phyloP scores from a whole-genome alignment of 35 echinoderm and acorn worm genomes.

The Apostichopus japonicus region DNA sequence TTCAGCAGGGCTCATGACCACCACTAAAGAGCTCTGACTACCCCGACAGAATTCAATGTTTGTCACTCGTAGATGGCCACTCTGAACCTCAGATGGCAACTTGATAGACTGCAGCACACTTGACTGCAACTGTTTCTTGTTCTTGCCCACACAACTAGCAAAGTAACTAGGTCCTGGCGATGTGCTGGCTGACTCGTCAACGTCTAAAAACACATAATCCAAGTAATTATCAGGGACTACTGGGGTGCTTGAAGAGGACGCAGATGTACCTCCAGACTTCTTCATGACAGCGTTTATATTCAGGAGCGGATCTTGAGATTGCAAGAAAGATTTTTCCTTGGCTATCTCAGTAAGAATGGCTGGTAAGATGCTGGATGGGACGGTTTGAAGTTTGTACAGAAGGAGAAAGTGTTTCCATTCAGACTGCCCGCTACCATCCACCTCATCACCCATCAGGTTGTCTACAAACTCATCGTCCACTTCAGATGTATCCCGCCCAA shows the following conservation, averaged over 20 bases:
- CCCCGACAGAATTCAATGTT: slow-evolving; percentile 27
- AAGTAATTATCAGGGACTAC: slow-evolving; percentile 49
- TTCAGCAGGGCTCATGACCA: not conserved
- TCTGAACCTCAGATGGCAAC: slow-evolving; percentile 21
- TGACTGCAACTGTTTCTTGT: slow-evolving; percentile 45
- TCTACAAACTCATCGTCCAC: slow-evolving; percentile 48
- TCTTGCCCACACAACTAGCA: slow-evolving; percentile 50
- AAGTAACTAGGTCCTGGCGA: slow-evolving; percentile 51
- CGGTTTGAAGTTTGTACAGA: slow-evolving; percentile 34
- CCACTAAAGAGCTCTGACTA: not conserved
- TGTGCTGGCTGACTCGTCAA: slow-evolving; percentile 37
- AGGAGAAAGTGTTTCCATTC: slow-evolving; percentile 31
- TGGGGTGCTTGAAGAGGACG: slow-evolving; percentile 25
- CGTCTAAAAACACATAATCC: slow-evolving; percentile 42
- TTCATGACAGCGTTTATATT: slow-evolving; percentile 18
- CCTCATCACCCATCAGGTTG: slow-evolving; percentile 54
- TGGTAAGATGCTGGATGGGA: slow-evolving; percentile 25
- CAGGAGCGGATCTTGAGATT: slow-evolving; percentile 15
- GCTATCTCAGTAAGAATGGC: slow-evolving; percentile 35
- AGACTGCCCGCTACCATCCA: not conserved
- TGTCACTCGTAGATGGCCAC: slow-evolving; percentile 21
- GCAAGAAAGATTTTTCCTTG: slow-evolving; percentile 8
- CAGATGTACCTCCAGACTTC: slow-evolving; percentile 26
- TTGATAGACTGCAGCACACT: not conserved
- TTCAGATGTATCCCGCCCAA: not conserved